These are phyloP conservation scores for Crematogaster levior DNA, from an alignment of 2,888 invertebrate species.

Conservation along the genomic window DNA sequence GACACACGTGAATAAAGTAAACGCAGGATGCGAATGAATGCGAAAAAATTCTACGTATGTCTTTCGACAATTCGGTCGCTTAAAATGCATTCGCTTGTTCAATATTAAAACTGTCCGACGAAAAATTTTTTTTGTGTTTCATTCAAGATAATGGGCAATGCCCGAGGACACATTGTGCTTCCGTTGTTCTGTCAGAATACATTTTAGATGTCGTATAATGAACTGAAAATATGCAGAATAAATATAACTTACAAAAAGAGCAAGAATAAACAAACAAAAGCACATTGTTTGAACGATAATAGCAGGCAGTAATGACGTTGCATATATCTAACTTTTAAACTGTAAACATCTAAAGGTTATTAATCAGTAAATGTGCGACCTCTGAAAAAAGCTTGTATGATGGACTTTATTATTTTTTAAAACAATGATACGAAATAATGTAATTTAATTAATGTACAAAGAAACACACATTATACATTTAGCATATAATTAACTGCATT, in stretches of 20 bases:
- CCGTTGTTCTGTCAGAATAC: not conserved
- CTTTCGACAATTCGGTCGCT: slow-evolving; percentile 7
- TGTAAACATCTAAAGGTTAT: not conserved
- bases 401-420: not conserved
- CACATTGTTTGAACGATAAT: not conserved
- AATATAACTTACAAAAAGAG: not conserved
- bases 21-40: not conserved
- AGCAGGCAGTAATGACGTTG: not conserved
- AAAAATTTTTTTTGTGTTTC: slow-evolving; percentile 24
- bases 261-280: slow-evolving; percentile 4
- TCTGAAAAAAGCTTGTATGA: not conserved
- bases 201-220: slow-evolving; percentile 2
- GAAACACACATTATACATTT: not conserved
- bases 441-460: not conserved
- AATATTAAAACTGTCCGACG: slow-evolving; percentile 22
- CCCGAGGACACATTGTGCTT: not conserved
- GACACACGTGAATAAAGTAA: not conserved
- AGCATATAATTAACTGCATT: not conserved
- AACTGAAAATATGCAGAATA: slow-evolving; percentile 14
- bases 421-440: not conserved
- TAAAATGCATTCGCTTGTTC: slow-evolving; percentile 32
- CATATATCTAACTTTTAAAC: not conserved
- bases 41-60: not conserved
- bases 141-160: not conserved
- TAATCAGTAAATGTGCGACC: not conserved